These are phyloP conservation scores for Lacerta viridis DNA, from an alignment of 2,797 vertebrate species.

Conservation along the genomic window DNA sequence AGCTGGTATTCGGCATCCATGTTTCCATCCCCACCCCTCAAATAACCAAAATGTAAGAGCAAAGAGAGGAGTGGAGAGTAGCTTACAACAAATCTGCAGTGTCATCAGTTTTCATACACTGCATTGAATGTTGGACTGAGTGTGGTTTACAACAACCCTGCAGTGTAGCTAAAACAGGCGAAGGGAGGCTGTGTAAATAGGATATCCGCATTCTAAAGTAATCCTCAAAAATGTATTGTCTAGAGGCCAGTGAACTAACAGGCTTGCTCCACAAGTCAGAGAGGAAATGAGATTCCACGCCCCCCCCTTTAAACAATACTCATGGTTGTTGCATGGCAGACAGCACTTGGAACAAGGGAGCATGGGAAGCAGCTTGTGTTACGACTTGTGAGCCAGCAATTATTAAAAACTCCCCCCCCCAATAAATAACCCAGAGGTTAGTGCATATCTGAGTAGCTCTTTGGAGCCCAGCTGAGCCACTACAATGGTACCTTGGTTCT, in stretches of 20 bases:
- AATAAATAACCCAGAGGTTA: too few relatives aligned
- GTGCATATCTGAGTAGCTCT: too few relatives aligned
- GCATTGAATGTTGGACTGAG: neutral
- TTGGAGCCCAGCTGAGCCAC: too few relatives aligned
- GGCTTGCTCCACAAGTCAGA: too few relatives aligned
- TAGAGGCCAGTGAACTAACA: neutral
- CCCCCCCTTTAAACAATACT: neutral
- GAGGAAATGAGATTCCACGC: neutral
- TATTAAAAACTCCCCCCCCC: too few relatives aligned
- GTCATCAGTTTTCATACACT: neutral
- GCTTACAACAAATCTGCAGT: neutral
- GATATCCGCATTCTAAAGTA: neutral
- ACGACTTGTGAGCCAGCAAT: neutral
- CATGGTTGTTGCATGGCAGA: neutral
- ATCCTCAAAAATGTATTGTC: neutral
- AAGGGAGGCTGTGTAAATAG: neutral
- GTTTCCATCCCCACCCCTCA: too few relatives aligned
- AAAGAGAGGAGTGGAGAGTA: neutral
- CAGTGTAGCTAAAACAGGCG: neutral
- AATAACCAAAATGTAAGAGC: too few relatives aligned
- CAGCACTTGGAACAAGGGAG: neutral
- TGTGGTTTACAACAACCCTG: neutral
- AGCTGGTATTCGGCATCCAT: too few relatives aligned
- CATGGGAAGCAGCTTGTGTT: neutral
- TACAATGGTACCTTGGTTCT: too few relatives aligned